phyloP scores from a whole-genome alignment of 2,888 invertebrate species.

The Drosophila nr. perissopoda region DNA sequence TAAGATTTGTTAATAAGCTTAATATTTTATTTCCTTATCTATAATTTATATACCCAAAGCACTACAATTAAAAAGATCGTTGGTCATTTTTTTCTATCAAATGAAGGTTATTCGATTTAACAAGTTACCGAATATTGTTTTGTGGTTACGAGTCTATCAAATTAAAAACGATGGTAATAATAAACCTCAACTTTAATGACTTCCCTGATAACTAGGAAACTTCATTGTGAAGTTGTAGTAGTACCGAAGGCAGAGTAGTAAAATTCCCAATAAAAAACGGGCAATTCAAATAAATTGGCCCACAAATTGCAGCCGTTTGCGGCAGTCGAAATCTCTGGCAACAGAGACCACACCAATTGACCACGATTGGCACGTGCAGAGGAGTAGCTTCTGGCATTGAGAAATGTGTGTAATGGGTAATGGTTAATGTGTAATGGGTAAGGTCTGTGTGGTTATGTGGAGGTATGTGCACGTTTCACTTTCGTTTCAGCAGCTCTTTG shows the following conservation, averaged over 20 bases:
- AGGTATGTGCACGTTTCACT: slow-evolving; percentile 73
- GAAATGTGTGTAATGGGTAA: slow-evolving; percentile 27
- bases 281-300: slow-evolving; percentile 34
- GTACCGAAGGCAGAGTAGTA: slow-evolving; percentile 3
- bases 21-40: neutral
- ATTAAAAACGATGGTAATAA: neutral
- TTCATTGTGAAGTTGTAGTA: slow-evolving; percentile 1
- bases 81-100: neutral
- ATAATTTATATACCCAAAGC: neutral
- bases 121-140: neutral
- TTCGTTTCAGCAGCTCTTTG: slow-evolving; percentile 49
- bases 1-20: neutral
- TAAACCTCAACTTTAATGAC: slow-evolving; percentile 15
- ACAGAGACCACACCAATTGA: slow-evolving; percentile 31
- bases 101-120: slow-evolving; percentile 2
- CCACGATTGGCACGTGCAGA: slow-evolving; percentile 47
- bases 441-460: slow-evolving; percentile 30
- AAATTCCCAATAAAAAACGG: slow-evolving; percentile 20
- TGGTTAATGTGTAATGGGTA: slow-evolving; percentile 19
- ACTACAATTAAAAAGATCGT: neutral
- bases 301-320: slow-evolving; percentile 35
- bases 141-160: neutral
- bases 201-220: slow-evolving; percentile 6
- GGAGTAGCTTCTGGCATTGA: slow-evolving; percentile 52
- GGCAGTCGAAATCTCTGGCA: slow-evolving; percentile 26